Evolutionary conservation across 2,113 vertebrate genomes (phyloP).

Genomic region (mouse (Mus musculus)): GRCm39 chr4:31494001-31494500

Average conservation of each 20-base stretch:
- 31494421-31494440: not conserved
- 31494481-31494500: not conserved
- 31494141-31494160: not conserved
- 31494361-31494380: not conserved
- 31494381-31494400: not conserved
- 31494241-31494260: no score
- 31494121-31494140: not conserved
- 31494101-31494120: not conserved
- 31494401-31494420: not conserved
- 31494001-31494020: not conserved
- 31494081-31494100: not conserved
- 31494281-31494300: not conserved
- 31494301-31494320: not conserved
- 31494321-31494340: not conserved
- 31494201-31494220: not conserved
- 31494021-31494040: not conserved
- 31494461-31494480: not conserved
- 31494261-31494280: not conserved
- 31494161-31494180: not conserved
- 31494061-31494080: not conserved
- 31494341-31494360: not conserved
- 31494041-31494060: not conserved
- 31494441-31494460: not conserved
- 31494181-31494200: not conserved
- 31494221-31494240: not conserved